These are phyloP conservation scores for Orientallactaga bullata DNA, from an alignment of 2,113 vertebrate genomes.

Conservation along the genomic window DNA sequence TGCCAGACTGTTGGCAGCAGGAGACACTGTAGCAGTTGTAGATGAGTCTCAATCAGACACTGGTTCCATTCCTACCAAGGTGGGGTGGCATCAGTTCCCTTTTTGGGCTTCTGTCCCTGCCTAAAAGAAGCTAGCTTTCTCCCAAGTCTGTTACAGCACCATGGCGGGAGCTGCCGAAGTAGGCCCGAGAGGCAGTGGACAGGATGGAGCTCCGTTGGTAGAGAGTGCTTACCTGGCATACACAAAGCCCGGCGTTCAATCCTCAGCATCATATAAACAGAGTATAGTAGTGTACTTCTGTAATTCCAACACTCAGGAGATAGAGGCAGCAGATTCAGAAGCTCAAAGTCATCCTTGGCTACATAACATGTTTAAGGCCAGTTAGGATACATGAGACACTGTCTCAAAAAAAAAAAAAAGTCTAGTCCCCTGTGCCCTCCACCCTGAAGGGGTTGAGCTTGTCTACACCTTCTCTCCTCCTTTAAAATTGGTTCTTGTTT, in stretches of 20 bases:
- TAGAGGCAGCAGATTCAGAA: background rate
- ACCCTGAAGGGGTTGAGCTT: background rate
- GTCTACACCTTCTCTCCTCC: background rate
- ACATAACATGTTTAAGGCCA: background rate
- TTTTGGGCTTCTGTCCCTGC: no score
- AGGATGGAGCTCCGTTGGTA: background rate
- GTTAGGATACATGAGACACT: background rate
- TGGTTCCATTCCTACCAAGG: no score
- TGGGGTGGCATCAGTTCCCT: no score
- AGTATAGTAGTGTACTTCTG: no score
- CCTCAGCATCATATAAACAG: background rate
- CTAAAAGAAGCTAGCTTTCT: no score
- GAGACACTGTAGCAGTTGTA: no score
- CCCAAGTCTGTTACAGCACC: no score
- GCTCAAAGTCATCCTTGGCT: background rate
- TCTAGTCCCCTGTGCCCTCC: background rate
- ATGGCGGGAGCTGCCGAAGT: background rate
- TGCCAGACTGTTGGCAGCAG: no score
- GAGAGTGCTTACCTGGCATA: background rate
- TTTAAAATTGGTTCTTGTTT: conserved; percentile 22
- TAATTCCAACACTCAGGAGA: background rate
- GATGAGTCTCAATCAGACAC: no score
- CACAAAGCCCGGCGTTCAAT: background rate
- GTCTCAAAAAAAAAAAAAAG: background rate
- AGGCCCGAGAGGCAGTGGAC: background rate